These are phyloP conservation scores for Bos javanicus DNA, from an alignment of 2,113 vertebrate genomes.

Conservation along the genomic window DNA sequence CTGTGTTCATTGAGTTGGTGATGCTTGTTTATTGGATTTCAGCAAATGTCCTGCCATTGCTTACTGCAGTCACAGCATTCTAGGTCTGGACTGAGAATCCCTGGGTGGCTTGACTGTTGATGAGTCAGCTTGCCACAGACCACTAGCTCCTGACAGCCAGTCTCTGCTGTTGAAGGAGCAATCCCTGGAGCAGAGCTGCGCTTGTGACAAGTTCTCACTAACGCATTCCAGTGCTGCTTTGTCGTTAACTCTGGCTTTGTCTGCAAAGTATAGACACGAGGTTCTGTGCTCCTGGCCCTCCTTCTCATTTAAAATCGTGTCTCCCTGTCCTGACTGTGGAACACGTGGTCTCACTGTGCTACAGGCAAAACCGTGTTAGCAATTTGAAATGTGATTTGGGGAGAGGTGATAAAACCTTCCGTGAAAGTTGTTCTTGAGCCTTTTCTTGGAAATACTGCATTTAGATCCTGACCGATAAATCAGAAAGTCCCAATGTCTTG, in stretches of 20 bases:
- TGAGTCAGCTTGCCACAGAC: not conserved
- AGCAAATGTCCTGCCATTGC: not conserved
- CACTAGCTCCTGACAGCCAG: not conserved
- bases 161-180: too few species aligned
- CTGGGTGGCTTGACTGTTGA: not conserved
- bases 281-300: not conserved
- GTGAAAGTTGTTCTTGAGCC: not conserved
- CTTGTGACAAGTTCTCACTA: not conserved
- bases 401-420: not conserved
- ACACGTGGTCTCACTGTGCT: not conserved
- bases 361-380: not conserved
- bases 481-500: not conserved
- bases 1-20: not conserved
- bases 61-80: not conserved
- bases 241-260: not conserved
- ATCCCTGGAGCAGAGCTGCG: not conserved
- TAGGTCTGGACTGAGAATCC: not conserved
- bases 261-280: not conserved
- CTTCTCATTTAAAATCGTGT: not conserved
- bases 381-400: not conserved
- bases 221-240: not conserved
- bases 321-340: not conserved
- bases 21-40: not conserved
- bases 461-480: not conserved
- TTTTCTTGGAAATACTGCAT: not conserved